These are phyloP conservation scores for Corvus hawaiiensis DNA, from an alignment of 2,113 vertebrate species.

Conservation along the genomic window DNA sequence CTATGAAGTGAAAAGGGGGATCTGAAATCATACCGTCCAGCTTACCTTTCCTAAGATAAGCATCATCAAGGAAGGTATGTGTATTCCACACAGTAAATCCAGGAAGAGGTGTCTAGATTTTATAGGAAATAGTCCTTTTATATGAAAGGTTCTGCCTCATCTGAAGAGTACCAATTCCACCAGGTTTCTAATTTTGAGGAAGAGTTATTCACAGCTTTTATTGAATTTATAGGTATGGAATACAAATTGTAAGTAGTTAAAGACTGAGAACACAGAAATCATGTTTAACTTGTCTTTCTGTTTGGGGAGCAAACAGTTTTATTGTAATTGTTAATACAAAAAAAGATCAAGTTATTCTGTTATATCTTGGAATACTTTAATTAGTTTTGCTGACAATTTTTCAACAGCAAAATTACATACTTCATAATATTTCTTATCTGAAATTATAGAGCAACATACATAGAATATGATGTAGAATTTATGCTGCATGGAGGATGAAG, in stretches of 20 bases:
- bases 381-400: not conserved
- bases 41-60: not conserved
- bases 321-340: not conserved
- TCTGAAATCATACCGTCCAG: not conserved
- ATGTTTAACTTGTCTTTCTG: not conserved
- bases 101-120: not conserved
- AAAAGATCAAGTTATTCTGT: not conserved
- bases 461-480: not conserved
- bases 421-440: slow-evolving; percentile 35
- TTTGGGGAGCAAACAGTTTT: not conserved
- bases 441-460: not conserved
- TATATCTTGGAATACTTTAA: not conserved
- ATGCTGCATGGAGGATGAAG: not conserved
- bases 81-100: not conserved
- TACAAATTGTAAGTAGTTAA: not conserved
- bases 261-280: not conserved
- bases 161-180: not conserved
- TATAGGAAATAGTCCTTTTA: not conserved
- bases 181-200: not conserved
- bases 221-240: not conserved
- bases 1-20: not conserved
- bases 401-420: not conserved
- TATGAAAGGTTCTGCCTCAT: not conserved
- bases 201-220: not conserved
- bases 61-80: not conserved